phyloP scores from a whole-genome alignment of 2,113 vertebrate genomes.

The Ageneiosus marmoratus region DNA sequence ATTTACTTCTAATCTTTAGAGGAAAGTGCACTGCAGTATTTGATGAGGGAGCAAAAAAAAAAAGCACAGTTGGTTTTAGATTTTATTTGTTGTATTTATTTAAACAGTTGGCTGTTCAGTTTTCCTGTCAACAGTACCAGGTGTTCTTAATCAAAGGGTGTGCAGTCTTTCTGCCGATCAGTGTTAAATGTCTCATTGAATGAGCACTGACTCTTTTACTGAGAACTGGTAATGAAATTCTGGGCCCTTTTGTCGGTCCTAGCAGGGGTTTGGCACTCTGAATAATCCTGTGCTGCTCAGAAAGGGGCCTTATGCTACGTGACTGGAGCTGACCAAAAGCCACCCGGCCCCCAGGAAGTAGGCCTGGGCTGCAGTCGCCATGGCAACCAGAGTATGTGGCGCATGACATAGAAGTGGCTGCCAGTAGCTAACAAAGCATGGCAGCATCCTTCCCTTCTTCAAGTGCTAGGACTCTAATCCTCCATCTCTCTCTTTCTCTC shows the following conservation, averaged over 20 bases:
- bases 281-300: conserved; percentile 33
- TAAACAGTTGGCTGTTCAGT: conserved; percentile 3
- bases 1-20: conserved; percentile 25
- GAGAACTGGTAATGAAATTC: conserved; percentile 52
- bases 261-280: conserved; percentile 35
- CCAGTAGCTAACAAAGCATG: conserved; percentile 61
- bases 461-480: conserved; percentile 44
- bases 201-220: conserved; percentile 45
- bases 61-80: neutral
- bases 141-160: conserved; percentile 39
- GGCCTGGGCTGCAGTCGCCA: conserved; percentile 62
- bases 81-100: neutral
- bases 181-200: conserved; percentile 50
- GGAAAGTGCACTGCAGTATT: conserved; percentile 24
- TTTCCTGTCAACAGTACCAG: neutral
- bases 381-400: conserved; percentile 71
- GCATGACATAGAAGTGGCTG: conserved; percentile 63
- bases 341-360: conserved; percentile 64
- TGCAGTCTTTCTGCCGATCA: conserved; percentile 34
- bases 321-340: conserved; percentile 61
- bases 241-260: conserved; percentile 52
- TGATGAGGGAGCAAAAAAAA: neutral
- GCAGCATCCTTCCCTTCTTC: conserved; percentile 56
- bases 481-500: neutral
- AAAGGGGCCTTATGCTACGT: conserved; percentile 41